Base-by-base conservation (phyloP, 1,140 invertebrate genomes). In the Trichonephila clavata region DNA sequence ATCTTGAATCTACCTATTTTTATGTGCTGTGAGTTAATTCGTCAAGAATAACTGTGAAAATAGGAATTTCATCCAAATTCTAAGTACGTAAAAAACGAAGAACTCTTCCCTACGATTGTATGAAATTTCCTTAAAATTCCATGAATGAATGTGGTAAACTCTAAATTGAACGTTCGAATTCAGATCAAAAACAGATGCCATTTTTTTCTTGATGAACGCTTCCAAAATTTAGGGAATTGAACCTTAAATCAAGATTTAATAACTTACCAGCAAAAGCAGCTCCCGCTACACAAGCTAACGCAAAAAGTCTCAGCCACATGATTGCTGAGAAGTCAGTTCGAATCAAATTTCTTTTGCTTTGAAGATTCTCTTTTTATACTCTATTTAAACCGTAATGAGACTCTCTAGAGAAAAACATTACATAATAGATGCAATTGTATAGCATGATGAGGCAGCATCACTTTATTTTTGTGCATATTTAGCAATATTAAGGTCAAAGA, bases 231-330 rank as follows among this genome's bases (percentile, higher is more conserved):
- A 39, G 32, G 2, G 50, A 50, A 50, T 13, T 50, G 10, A 50
- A 50, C 5, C 50, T 50, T 1, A 50, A 50, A 68, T 68, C 2
- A n/a, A 68, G 16, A 27, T 18, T 77, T 16, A 77, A 77, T 32
- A 18, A 92, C 92, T 93, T 61, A 93, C 92, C 92, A 80, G 92
- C 92, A 61, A 93, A 80, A 60, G 65, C 84, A 93, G 86, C 86
- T 81, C 92, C 92, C 68, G 61, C 68, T 24, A 88, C 27, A 59
- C 65, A 93, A 3, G 60, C 50, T 24, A 93, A 20, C 8, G 32
- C 65, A 77, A 93, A 27, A 43, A 93, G 27, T 61, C 86, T 87
- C 65, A 93, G 65, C 86, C 84, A 83, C 92, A 93, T 93, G 39
- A 27, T 92, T 57, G 81, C 80, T 92, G 90, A 92, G 90, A 63